Conservation (phyloP, 2,113 vertebrate species). For the Scatophagus argus region DNA sequence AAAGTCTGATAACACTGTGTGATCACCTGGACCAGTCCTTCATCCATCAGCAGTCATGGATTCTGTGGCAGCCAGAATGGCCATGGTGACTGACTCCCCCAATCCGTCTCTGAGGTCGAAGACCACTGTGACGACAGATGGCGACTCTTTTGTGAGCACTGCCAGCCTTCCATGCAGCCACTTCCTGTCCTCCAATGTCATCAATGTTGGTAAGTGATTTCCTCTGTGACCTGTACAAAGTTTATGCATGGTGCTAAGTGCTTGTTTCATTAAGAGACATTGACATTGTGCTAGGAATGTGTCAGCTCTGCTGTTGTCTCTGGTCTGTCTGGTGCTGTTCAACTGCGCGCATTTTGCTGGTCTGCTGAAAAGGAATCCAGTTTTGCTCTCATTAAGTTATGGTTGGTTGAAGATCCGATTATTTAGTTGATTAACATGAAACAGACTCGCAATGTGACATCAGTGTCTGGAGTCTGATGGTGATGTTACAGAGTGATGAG, state of each 20-base stretch:
- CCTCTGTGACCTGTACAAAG: background rate
- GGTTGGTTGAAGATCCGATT: background rate
- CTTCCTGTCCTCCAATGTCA: slow-evolving; percentile 81
- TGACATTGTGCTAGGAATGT: background rate
- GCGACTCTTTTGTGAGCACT: slow-evolving; percentile 66
- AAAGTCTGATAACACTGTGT: background rate
- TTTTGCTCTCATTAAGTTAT: background rate
- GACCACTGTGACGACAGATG: slow-evolving; percentile 63
- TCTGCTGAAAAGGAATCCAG: background rate
- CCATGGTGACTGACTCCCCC: slow-evolving; percentile 71
- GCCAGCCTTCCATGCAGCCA: slow-evolving; percentile 69
- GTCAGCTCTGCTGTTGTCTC: background rate
- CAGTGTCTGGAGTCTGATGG: background rate
- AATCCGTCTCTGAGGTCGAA: slow-evolving; percentile 73
- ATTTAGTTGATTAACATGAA: background rate
- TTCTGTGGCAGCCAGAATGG: slow-evolving; percentile 47
- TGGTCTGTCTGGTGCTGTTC: background rate
- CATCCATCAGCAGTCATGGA: slow-evolving; percentile 45
- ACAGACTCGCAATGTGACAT: background rate
- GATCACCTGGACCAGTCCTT: background rate
- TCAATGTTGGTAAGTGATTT: slow-evolving; percentile 77
- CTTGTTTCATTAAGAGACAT: background rate
- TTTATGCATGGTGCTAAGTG: background rate
- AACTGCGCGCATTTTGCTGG: background rate
- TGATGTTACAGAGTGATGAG: background rate